Base-by-base conservation (phyloP, 2,113 vertebrate genomes). In the Brachyhypopomus occidentalis region DNA sequence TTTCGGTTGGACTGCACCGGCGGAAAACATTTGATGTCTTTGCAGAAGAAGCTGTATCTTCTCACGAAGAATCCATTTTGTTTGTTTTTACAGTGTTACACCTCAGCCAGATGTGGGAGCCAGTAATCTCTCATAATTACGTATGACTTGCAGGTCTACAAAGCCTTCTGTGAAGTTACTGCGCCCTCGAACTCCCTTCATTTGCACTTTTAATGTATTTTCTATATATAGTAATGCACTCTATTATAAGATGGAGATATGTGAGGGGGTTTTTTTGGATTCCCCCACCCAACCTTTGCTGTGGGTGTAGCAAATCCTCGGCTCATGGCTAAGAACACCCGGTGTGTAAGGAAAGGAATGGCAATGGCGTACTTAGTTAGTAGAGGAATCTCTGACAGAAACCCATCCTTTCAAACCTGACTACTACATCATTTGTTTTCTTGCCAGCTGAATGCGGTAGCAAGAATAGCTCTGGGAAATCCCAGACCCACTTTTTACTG, bases 101-200 rank as follows among this genome's bases (percentile, higher is more conserved):
- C 82, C 82, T 89, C 83, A 84, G 75, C 73, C 90, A 91, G 90
- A 89, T 93, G 90, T 88, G 83, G 30, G 69, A 71, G 89, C 89
- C 90, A 12, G 59, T 80, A 82, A 80, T 86, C 80, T 90, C 72
- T 81, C 70, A 69, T 87, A 41, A 88, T 79, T 89, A 88, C 81
- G 81, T 81, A 20, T 82, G 74, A 83, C 79, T 83, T 82, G 83
- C 79, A 82, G 23, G 63, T 30, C 74, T 22, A 20, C 64, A 59
- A 71, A 75, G 59, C 67, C 25, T 63, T 22, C 16, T 34, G 16
- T 66, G 63, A 63, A 27, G 25, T 66, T 34, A 1, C 25, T 34
- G 1, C 30, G 25, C 12, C 30, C 7, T 4, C 1, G 2, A 17
- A 5, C 5, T 48, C 1, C 41, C 2, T 11, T 12, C 45, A 14